Evolutionary conservation across 1,140 invertebrate species (phyloP).

Genomic region (Metaphire vulgaris): DNA sequence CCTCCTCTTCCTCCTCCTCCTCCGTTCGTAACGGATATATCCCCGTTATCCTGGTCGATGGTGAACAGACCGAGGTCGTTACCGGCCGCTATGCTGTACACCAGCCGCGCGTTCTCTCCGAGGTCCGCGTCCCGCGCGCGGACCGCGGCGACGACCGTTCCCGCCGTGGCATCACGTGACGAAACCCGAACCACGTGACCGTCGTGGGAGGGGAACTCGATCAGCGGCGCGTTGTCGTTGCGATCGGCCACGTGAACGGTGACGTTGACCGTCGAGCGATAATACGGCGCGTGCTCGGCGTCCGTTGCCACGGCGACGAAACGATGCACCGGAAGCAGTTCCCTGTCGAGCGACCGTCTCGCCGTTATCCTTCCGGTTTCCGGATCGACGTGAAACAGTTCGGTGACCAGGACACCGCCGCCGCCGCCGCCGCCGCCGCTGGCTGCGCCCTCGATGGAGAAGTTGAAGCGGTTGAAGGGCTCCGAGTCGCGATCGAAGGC

Average conservation of each 20-base stretch:
- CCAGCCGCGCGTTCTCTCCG: conserved; percentile 26
- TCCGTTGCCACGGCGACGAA: conserved; percentile 77
- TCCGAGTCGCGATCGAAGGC: conserved; percentile 20
- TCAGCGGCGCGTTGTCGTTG: conserved; percentile 29
- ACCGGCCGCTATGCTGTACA: conserved; percentile 14
- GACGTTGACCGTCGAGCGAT: conserved; percentile 12
- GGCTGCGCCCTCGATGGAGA: conserved; percentile 9
- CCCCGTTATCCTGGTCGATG: conserved; percentile 20
- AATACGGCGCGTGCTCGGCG: conserved; percentile 57
- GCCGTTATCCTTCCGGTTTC: conserved; percentile 73
- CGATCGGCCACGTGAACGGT: conserved; percentile 25
- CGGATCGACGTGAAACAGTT: conserved; percentile 9
- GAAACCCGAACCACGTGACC: conserved; percentile 8
- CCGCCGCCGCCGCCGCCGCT: too few species aligned
- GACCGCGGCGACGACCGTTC: neutral
- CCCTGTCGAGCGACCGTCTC: conserved; percentile 69
- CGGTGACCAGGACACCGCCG: neutral
- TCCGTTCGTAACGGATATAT: conserved; percentile 11
- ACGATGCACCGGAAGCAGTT: conserved; percentile 68
- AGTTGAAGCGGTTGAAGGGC: conserved; percentile 25
- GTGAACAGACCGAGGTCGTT: conserved; percentile 21
- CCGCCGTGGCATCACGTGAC: neutral
- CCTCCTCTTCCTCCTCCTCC: neutral
- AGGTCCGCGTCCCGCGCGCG: conserved; percentile 23
- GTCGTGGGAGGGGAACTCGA: conserved; percentile 16